Percentiles rank a stretch among this genome's conserved stretches.
Conservation (phyloP, 2,797 vertebrate genomes). For the Antennarius maculatus region DNA sequence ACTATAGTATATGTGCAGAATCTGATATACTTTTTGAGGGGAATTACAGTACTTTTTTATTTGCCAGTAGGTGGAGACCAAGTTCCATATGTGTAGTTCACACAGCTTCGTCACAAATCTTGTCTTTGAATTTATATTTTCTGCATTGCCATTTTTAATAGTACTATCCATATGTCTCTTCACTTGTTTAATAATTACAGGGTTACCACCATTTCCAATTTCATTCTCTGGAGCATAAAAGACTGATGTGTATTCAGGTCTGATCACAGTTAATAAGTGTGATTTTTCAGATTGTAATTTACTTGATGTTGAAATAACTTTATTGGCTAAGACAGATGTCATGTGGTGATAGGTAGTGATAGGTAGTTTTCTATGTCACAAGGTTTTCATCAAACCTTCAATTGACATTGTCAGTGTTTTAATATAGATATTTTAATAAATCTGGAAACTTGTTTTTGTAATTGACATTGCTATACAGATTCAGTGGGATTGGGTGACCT, state of each 20-base stretch:
- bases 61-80: slow-evolving; percentile 85
- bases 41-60: slow-evolving; percentile 51
- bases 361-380: not conserved
- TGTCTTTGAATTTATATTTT: slow-evolving; percentile 65
- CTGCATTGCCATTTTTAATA: slow-evolving; percentile 63
- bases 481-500: not conserved
- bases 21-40: slow-evolving; percentile 19
- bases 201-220: slow-evolving; percentile 40
- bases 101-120: slow-evolving; percentile 50
- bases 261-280: slow-evolving; percentile 46
- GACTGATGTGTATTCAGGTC: slow-evolving; percentile 48
- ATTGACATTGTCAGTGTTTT: slow-evolving; percentile 11
- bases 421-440: too few relatives aligned
- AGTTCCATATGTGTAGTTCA: slow-evolving; percentile 68
- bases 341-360: slow-evolving; percentile 1
- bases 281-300: slow-evolving; percentile 41
- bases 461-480: not conserved
- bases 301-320: slow-evolving; percentile 29
- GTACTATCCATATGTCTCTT: slow-evolving; percentile 62
- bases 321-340: slow-evolving; percentile 24
- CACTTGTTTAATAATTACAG: slow-evolving; percentile 69
- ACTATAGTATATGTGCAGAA: slow-evolving; percentile 24
- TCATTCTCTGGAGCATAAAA: not conserved
- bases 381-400: not conserved
- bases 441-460: not conserved